Base-by-base conservation (phyloP, 1,140 invertebrate genomes). In the Sycobia sp. region DNA sequence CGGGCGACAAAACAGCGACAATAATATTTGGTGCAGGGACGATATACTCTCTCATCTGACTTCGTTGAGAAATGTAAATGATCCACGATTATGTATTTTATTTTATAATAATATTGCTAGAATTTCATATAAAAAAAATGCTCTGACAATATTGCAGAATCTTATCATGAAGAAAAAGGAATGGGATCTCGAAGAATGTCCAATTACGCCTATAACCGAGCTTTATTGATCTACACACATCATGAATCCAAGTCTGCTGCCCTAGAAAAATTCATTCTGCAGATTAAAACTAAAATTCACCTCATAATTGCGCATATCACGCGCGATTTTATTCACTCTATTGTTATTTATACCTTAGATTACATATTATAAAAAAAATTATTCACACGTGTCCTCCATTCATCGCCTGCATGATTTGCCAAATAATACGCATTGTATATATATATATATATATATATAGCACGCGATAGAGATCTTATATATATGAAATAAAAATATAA, bases 151-250 rank as follows among this genome's bases (percentile, higher is more conserved):
- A 62, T 51, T 38, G 1, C 67, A 83, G 81, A 79, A 79, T 18
- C 73, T 83, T 10, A 51, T 76, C 27, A 73, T 76, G 67, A 82
- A 81, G 58, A 76, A 83, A 54, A 68, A 74, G 27, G 79, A 82
- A 62, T 83, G 81, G 80, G 74, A 82, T 49, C 67, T 73, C 4
- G 71, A 79, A 47, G 72, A 76, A 62, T 77, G 75, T 66, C 67
- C 75, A 36, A 65, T 78, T 38, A 75, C 76, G 18, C 76, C 77
- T 14, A 71, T 65, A 32, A 66, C 73, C 0, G 72, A 77, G 22
- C 70, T 77, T 41, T 76, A 66, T 59, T 79, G 69, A 67, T n/a
- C n/a, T n/a, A n/a, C n/a, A n/a, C n/a, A n/a, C 38, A 41, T 65
- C 34, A 16, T 3, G n/a, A 29, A 18, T 29, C 23, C 3, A 29